phyloP scores from a whole-genome alignment of 2,113 vertebrate species.

The Corythaixoides concolor region DNA sequence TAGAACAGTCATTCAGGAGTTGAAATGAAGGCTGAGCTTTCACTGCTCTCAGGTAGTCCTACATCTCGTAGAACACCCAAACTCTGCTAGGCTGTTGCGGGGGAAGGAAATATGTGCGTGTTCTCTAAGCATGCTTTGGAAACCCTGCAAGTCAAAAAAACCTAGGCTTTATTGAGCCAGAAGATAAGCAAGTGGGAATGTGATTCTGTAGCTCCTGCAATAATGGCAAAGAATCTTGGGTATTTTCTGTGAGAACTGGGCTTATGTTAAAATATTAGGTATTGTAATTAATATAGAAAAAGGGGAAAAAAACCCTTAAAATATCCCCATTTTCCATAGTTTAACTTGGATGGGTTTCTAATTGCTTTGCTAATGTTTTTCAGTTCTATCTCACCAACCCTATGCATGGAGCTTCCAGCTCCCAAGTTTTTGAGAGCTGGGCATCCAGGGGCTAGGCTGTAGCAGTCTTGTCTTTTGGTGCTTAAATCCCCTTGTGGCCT shows the following conservation, averaged over 20 bases:
- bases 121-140: background rate
- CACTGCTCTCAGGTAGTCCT: background rate
- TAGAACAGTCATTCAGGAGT: background rate
- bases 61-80: background rate
- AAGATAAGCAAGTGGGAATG: background rate
- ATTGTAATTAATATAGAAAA: background rate
- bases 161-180: background rate
- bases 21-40: background rate
- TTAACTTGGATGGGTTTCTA: background rate
- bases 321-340: background rate
- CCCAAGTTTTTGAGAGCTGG: background rate
- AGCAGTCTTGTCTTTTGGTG: background rate
- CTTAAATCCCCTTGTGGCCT: background rate
- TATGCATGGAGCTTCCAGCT: background rate
- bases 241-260: background rate
- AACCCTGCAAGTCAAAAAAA: background rate
- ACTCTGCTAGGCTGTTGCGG: background rate
- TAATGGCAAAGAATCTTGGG: background rate
- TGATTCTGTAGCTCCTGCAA: background rate
- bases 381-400: background rate
- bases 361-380: background rate
- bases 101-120: background rate
- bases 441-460: background rate
- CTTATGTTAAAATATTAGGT: background rate
- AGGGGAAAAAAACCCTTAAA: rapidly evolving